Conservation (phyloP, 2,797 vertebrate genomes). For the Dicrostonyx torquatus region DNA sequence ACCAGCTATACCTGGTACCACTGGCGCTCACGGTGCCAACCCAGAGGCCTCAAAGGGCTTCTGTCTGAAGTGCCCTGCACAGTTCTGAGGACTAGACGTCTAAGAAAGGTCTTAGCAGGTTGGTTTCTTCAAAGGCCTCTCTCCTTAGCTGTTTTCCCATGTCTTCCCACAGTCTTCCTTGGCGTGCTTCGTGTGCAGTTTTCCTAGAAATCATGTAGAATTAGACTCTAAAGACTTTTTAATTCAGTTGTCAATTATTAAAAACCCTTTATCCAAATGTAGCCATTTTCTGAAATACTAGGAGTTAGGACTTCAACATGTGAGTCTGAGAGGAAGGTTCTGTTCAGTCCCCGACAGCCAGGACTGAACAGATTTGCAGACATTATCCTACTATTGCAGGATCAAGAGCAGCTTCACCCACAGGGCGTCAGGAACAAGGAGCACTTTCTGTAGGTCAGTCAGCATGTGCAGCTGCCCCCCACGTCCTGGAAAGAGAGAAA, state of each 20-base stretch:
- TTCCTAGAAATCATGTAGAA: neutral
- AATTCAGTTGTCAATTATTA: constrained; percentile 36
- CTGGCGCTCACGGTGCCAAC: neutral
- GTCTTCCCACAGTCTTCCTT: neutral
- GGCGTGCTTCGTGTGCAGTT: neutral
- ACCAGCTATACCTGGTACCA: neutral
- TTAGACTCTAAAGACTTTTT: neutral
- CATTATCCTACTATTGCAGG: neutral
- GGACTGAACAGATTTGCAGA: neutral
- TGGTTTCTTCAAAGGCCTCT: neutral
- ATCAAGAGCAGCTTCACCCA: neutral
- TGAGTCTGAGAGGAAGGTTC: neutral
- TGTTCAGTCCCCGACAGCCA: neutral
- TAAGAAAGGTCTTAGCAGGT: neutral
- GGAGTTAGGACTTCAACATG: neutral
- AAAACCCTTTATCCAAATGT: neutral
- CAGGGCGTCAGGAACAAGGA: neutral
- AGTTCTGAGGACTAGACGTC: neutral
- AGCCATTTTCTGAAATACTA: neutral
- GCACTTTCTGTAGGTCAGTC: neutral
- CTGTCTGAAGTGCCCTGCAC: neutral
- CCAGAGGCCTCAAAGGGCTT: neutral
- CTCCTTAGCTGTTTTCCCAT: neutral
- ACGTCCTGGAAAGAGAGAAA: neutral
- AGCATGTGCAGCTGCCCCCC: neutral